Base-by-base conservation (phyloP, 2,113 vertebrate species). In the Meriones unguiculatus region DNA sequence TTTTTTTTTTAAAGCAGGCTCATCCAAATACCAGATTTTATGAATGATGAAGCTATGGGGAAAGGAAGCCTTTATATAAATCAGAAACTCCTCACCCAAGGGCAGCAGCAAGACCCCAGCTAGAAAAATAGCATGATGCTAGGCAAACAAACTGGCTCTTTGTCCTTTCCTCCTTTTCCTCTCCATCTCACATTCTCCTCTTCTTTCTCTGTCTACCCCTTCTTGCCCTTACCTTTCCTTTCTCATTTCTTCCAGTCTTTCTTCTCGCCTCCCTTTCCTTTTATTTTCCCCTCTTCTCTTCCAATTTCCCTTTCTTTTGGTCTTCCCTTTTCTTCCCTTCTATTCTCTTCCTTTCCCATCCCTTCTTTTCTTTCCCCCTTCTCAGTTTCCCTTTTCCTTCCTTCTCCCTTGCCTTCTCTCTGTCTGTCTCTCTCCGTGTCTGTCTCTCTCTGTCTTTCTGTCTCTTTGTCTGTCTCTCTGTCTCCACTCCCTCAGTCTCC, bases 71-170 rank as follows among this genome's bases (percentile, higher is more conserved):
- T 38, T 52, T 35, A 24, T 14, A 65, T 35, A 62, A 54, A 50
- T 38, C 32, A 35, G 8, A 24, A 35, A 10, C 38, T 80, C 30
- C 41, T 38, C 38, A 25, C 41, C 52, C 54, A 46, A 57, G 2
- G 10, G 0, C 17, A 64, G 9, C 13, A 73, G 13, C 18, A 28
- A 73, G 20, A 0, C 14, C 8, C 8, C 24, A 59, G 1, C 25
- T 25, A 22, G 18, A 28, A 7, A 7, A 64, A 50, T 32, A 41
- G 3, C 22, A 10, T 4, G 18, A 87, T 14, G 28, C n/a, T 12
- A 32, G 67, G 30, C 12, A 69, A 69, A 69, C 13, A 69, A 69
- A 69, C 13, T 35, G 13, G 67, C 30, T 6, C 67, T 35, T 69
- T 69, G 2, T 69, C 4, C 30, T 30, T 32, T 69, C 12, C 30